These are phyloP conservation scores for Cabera pusaria DNA, from an alignment of 2,888 invertebrate genomes.

Conservation along the genomic window DNA sequence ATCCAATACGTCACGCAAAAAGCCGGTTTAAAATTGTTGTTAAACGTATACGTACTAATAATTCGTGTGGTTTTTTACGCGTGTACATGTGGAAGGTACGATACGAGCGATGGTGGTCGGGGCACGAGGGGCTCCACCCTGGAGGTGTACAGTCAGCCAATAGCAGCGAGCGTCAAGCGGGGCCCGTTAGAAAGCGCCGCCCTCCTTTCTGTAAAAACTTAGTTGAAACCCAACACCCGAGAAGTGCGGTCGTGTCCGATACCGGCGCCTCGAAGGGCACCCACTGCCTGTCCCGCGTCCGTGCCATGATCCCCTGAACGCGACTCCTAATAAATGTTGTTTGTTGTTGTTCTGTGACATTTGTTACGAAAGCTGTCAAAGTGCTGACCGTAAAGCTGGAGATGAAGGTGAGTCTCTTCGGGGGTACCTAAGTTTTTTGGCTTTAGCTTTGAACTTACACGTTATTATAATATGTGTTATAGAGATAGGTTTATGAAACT, in stretches of 20 bases:
- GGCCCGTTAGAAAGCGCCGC: conserved; percentile 43
- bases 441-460: too few species aligned
- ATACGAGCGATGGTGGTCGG: conserved; percentile 37
- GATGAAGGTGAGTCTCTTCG: conserved; percentile 63
- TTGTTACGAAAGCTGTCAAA: conserved; percentile 46
- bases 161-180: conserved; percentile 26
- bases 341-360: conserved; percentile 47
- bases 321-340: conserved; percentile 13
- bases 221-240: conserved; percentile 52
- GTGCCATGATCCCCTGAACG: conserved; percentile 6
- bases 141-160: conserved; percentile 39
- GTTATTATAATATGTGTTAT: too few species aligned
- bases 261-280: conserved; percentile 11
- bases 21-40: conserved; percentile 41
- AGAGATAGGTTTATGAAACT: too few species aligned
- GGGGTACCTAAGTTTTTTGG: too few species aligned
- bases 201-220: conserved; percentile 40
- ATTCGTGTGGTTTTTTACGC: conserved; percentile 48
- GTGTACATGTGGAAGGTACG: conserved; percentile 15
- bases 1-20: conserved; percentile 48
- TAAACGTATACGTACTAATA: conserved; percentile 44
- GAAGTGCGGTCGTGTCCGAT: conserved; percentile 34
- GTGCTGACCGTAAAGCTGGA: conserved; percentile 69
- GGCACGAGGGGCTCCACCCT: conserved; percentile 6
- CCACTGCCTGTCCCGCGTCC: conserved; percentile 5